Evolutionary conservation across 2,113 vertebrate species (phyloP), one percentile per base, ranked within the genome.

Genomic region (Zosterops pallidus): DNA sequence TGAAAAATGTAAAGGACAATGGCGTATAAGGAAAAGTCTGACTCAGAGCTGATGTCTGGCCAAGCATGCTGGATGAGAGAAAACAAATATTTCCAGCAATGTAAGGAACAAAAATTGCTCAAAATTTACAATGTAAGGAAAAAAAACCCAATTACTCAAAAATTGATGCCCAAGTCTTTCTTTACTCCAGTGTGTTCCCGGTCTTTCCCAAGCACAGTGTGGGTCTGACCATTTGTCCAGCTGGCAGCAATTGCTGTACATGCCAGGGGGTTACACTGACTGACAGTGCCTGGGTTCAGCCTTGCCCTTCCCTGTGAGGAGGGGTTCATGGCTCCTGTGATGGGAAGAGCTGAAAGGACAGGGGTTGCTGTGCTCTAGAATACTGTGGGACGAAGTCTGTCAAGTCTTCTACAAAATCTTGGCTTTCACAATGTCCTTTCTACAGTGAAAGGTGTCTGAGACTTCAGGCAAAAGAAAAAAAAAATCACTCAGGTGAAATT

Each of bases 401-500:
- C 18, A 63, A 91, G 25, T 33, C 14, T 60, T 76, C 42, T 65
- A 23, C 28, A 77, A 84, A 74, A 63, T 16, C 8, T 56, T 39
- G 26, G 18, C 16, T 65, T 89, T 84, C 29, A 59, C 4, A 7
- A 11, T n/a, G 39, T 47, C 28, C 11, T 55, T 72, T 68, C 37
- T 71, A 24, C 11, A 20, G 41, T 10, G 39, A 72, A 31, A 69
- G 11, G 7, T 29, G 46, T 28, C 21, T 55, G 55, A 92, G 42
- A n/a, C 9, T 50, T 5, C 18, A 35, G 14, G 29, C 9, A 49
- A 89, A 77, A 93, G 76, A 39, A 39, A 93, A 79, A 62, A 60
- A 39, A 18, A 12, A 5, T 86, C 33, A 9, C 24, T 33, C 0
- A 0, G 5, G 4, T 59, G 25, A 74, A 53, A 28, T 1, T 62